These are phyloP conservation scores for Choristoneura rosaceana DNA, from an alignment of 2,888 invertebrate genomes.

Conservation along the genomic window DNA sequence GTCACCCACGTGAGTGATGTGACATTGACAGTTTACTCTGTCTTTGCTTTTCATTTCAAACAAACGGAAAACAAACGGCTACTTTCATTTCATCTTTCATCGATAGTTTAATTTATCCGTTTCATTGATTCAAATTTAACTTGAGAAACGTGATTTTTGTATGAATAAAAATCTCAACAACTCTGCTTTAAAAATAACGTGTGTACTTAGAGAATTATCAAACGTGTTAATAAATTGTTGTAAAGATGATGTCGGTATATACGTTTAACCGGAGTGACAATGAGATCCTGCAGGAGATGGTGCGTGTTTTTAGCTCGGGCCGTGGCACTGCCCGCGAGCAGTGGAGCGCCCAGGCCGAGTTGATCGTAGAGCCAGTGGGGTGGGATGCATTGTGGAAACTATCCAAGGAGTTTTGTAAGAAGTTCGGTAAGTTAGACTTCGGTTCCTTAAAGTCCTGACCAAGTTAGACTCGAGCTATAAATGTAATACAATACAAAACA, in stretches of 20 bases:
- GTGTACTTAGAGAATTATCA: neutral
- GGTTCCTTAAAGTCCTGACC: no score
- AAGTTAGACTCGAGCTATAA: no score
- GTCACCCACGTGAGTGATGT: no score
- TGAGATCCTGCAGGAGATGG: conserved; percentile 70
- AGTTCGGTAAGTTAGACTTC: conserved; percentile 75
- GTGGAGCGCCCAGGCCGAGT: conserved; percentile 81
- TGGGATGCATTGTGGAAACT: conserved; percentile 91
- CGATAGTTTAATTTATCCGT: neutral
- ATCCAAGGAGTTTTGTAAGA: conserved; percentile 87
- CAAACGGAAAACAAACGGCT: conserved; percentile 26
- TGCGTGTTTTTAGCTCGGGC: conserved; percentile 69
- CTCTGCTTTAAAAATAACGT: conserved; percentile 17
- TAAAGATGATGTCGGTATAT: conserved; percentile 74
- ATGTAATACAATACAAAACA: no score
- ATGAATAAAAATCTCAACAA: neutral
- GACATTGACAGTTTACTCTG: neutral
- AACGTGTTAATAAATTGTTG: conserved; percentile 24
- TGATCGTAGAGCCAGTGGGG: conserved; percentile 87
- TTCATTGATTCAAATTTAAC: neutral
- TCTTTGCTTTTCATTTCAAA: conserved; percentile 12
- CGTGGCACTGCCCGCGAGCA: conserved; percentile 73
- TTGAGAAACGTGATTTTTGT: neutral
- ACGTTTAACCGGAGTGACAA: conserved; percentile 73
- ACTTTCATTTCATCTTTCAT: neutral